phyloP scores from a whole-genome alignment of 2,888 invertebrate genomes.

The Noctua comes region DNA sequence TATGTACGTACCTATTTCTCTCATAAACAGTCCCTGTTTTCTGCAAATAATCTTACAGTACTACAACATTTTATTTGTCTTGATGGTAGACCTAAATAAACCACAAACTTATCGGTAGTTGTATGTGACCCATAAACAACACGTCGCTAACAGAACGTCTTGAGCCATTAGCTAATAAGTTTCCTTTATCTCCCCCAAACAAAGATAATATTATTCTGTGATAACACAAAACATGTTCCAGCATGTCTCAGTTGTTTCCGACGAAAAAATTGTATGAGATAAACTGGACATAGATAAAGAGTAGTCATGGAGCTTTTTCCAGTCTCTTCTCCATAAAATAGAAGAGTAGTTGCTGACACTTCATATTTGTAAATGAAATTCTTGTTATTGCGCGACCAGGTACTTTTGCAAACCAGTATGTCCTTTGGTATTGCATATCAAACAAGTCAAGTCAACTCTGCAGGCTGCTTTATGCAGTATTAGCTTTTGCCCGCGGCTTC shows the following conservation, averaged over 20 bases:
- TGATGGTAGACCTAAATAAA: neutral
- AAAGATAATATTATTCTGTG: conserved; percentile 22
- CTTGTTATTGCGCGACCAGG: neutral
- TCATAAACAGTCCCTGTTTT: neutral
- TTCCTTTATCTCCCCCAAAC: neutral
- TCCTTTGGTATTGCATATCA: neutral
- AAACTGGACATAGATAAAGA: neutral
- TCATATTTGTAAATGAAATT: neutral
- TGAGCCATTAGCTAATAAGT: conserved; percentile 49
- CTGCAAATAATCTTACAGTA: conserved; percentile 11
- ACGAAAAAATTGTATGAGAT: neutral
- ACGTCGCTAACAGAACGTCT: conserved; percentile 10
- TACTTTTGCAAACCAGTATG: neutral
- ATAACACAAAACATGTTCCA: neutral
- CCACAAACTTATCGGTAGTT: neutral
- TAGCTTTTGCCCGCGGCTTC: too few relatives aligned
- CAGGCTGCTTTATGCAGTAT: neutral
- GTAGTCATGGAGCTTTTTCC: too few relatives aligned
- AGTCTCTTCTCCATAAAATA: neutral
- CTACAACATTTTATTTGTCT: neutral
- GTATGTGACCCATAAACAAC: conserved; percentile 14
- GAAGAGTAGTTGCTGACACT: neutral
- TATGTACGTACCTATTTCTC: neutral
- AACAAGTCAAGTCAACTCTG: neutral
- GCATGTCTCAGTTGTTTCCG: neutral